Evolutionary conservation across 2,888 invertebrate genomes (phyloP).

Genomic region (Baccha elongata): DNA sequence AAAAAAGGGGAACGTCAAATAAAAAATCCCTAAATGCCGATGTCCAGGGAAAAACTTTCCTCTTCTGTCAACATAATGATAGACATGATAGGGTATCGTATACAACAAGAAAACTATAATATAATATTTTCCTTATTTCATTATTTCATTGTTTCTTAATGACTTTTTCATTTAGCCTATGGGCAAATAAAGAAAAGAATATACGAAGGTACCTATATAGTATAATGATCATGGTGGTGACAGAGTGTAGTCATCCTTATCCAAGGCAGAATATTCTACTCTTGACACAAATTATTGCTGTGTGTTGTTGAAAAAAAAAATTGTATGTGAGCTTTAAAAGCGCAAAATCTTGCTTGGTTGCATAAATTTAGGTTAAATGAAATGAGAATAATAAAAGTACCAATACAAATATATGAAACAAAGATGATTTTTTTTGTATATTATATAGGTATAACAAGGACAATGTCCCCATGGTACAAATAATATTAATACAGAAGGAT

Average conservation of each 20-base stretch:
- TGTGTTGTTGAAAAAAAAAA: constrained; percentile 44
- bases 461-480: constrained; percentile 17
- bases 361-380: constrained; percentile 38
- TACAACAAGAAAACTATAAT: too few relatives aligned
- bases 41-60: too few relatives aligned
- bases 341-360: constrained; percentile 51
- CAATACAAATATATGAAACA: neutral
- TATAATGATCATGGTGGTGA: neutral
- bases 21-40: too few relatives aligned
- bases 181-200: constrained; percentile 39
- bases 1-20: too few relatives aligned
- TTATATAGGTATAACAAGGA: constrained; percentile 50
- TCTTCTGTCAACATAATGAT: too few relatives aligned
- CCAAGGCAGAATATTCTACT: constrained; percentile 58
- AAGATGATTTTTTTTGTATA: too few relatives aligned
- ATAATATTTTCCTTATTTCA: neutral
- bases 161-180: constrained; percentile 59
- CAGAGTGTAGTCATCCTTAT: constrained; percentile 17
- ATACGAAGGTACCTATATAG: constrained; percentile 29
- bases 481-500: neutral
- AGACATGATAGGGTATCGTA: neutral
- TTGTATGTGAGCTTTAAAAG: constrained; percentile 62
- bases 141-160: constrained; percentile 76
- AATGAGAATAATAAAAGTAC: neutral
- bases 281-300: constrained; percentile 71